Base-by-base conservation (phyloP, 2,113 vertebrate genomes). In the Pomatorhinus ruficollis region DNA sequence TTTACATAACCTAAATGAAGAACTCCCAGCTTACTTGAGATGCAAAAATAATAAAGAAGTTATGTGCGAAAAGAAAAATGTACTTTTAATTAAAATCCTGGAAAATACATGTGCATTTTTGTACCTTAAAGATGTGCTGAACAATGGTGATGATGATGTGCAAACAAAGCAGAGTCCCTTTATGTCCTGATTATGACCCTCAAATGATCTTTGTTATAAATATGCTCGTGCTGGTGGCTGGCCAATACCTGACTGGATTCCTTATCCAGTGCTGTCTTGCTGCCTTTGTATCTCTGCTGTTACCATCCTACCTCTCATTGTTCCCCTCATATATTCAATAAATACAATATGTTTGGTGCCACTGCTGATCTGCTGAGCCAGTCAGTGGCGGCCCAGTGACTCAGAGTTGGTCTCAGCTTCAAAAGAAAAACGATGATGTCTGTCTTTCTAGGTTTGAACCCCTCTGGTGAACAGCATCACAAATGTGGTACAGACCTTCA, bases 191-290 rank as follows among this genome's bases (percentile, higher is more conserved):
- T 89, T 72, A 82, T 92, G 95, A 97, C 95, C 92, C 69, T 89
- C 64, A 96, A 87, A 96, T 87, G 88, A 90, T 93, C 96, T 94
- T 81, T 78, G 83, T 96, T 93, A 92, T 92, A 94, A 96, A 95
- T 95, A 96, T 9, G 69, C 80, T 94, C 40, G 6, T 68, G 40
- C 88, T 95, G 93, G 94, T 96, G 89, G 69, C 96, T 84, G 93
- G 89, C 96, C 94, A 96, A 64, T 83, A 93, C 64, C 95, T 75
- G 83, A 84, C 91, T 93, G 22, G 27, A 70, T 95, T 92, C 71
- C 90, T 95, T 63, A 88, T 33, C 88, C 9, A 0, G 44, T 30
- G 74, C 90, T 87, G 78, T 40, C 84, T 60, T 56, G 2, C 65
- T 91, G 49, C 60, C 60, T 95, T 66, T 71, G 80, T 81, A 78